Base-by-base conservation (phyloP, 2,797 vertebrate genomes). In the Diglossa cyanea region DNA sequence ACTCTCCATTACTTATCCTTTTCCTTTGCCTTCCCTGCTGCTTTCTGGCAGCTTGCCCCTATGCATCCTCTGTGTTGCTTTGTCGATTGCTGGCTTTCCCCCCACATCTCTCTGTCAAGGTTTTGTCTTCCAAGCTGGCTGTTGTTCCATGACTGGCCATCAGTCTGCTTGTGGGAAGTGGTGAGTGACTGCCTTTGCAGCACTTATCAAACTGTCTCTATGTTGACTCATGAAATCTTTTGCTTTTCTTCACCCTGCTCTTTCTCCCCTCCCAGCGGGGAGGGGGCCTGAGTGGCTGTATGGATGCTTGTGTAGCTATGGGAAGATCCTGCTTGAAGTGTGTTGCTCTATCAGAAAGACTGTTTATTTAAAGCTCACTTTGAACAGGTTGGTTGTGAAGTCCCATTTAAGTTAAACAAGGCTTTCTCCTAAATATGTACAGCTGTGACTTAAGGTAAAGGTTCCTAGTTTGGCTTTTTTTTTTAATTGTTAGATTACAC, bases 241-340 rank as follows among this genome's bases (percentile, higher is more conserved):
- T 5, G 4, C 18, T 60, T 70, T 83, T 87, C 2, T 23, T 70
- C 10, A 26, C 28, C 45, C 44, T 65, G 3, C 24, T 78, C 33
- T n/a, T 58, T 54, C 35, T 51, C 18, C 17, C 9, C 7, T 58
- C 13, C 17, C 3, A 1, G 17, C n/a, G 25, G 10, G 58, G 33
- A 58, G 31, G 12, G 12, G 7, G 7, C 10, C 30, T 13, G 26
- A 37, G 13, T 0, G 0, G 17, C 33, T 66, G 17, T 55, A 18
- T 35, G 54, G 54, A 20, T 84, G 31, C 25, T 73, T 60, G 28
- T 48, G n/a, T 40, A 30, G n/a, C 11, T 84, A 28, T 26, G 61
- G 30, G 65, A 55, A 53, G 17, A 40, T 53, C 21, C 30, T 53
- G 10, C 33, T 53, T 77, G 39, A 58, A 71, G n/a, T 47, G 16